Conservation (phyloP, 2,797 vertebrate genomes). For the Peromyscus nudipes region DNA sequence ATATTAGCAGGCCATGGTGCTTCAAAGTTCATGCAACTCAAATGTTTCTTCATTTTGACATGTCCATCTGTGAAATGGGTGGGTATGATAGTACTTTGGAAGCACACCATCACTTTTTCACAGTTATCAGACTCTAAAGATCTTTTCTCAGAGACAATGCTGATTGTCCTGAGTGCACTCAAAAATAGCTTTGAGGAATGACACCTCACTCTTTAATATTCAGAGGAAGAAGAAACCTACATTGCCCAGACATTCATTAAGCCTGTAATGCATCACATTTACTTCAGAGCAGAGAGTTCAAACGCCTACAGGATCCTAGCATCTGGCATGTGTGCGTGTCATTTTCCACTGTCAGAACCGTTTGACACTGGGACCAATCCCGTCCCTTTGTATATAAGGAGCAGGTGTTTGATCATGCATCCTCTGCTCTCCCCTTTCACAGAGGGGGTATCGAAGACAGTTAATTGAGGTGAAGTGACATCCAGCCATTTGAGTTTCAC, state of each 20-base stretch:
- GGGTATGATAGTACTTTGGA: accelerated
- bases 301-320: accelerated
- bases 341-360: neutral
- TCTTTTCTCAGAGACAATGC: accelerated
- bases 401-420: neutral
- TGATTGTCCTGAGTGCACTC: neutral
- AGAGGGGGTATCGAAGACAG: neutral
- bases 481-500: neutral
- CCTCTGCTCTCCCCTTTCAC: neutral
- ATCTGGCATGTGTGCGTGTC: neutral
- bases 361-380: neutral
- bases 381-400: neutral
- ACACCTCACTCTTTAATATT: neutral
- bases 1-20: accelerated
- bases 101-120: accelerated
- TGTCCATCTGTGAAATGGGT: neutral
- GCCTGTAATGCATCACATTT: no score
- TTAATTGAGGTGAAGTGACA: conserved; percentile 65
- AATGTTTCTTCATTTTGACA: accelerated
- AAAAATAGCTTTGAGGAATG: neutral
- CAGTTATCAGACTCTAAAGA: accelerated
- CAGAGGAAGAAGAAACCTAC: neutral
- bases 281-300: neutral
- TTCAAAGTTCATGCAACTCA: accelerated
- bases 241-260: neutral